Conservation (phyloP, 1,140 invertebrate genomes). For the Macrosteles quadrilineatus region DNA sequence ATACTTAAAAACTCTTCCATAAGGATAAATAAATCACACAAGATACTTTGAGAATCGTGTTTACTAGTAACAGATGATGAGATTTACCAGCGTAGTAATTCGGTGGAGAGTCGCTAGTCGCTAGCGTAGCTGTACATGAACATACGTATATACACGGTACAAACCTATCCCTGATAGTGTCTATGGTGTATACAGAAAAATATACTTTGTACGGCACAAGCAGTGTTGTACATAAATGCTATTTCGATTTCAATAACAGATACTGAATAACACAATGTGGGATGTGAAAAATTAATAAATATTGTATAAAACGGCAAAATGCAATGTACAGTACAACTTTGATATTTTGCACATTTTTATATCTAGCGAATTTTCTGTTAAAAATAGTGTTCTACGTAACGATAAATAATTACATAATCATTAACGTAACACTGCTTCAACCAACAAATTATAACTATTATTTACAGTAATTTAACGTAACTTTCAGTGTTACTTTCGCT, state of each 20-base stretch:
- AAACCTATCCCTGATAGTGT: slow-evolving; percentile 12
- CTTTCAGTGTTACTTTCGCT: no score
- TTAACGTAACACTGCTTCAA: no score
- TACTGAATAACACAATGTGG: background rate
- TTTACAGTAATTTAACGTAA: no score
- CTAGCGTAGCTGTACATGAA: slow-evolving; percentile 16
- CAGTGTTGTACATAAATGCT: background rate
- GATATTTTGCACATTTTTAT: background rate
- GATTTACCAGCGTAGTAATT: background rate
- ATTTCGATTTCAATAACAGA: background rate
- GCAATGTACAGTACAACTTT: background rate
- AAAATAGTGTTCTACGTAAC: no score
- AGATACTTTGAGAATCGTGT: slow-evolving; percentile 5
- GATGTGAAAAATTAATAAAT: background rate
- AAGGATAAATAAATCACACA: background rate
- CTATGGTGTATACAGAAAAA: slow-evolving; percentile 19
- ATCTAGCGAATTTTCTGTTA: background rate
- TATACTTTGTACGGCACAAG: slow-evolving; percentile 2
- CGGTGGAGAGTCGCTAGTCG: slow-evolving; percentile 3
- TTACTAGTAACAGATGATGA: slow-evolving; percentile 25
- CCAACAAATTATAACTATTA: no score
- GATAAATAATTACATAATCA: no score
- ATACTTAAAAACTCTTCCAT: no score
- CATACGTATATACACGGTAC: background rate
- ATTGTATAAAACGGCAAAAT: background rate